These are phyloP conservation scores for Anniella stebbinsi DNA, from an alignment of 2,797 vertebrate genomes.

Conservation along the genomic window DNA sequence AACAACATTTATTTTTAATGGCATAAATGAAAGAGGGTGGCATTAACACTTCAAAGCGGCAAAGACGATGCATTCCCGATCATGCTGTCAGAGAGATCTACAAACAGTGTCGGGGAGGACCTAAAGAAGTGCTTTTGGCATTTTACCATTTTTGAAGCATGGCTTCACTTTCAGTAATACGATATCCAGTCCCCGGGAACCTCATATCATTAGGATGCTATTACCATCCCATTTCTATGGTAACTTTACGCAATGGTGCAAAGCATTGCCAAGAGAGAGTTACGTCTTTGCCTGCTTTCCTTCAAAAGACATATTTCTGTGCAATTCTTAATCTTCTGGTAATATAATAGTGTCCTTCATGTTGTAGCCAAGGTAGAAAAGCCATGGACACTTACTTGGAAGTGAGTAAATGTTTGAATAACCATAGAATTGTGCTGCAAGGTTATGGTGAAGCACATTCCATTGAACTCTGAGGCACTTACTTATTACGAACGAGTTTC, in stretches of 20 bases:
- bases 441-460: not conserved
- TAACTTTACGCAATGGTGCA: slow-evolving; percentile 35
- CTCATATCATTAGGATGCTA: slow-evolving; percentile 38
- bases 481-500: not conserved
- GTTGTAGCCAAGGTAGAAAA: not conserved
- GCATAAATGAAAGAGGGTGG: slow-evolving; percentile 53
- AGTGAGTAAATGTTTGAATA: not conserved
- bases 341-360: not conserved
- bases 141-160: slow-evolving; percentile 48
- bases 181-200: slow-evolving; percentile 14
- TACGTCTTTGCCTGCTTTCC: slow-evolving; percentile 19
- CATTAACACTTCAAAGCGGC: slow-evolving; percentile 69
- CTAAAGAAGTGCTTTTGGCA: slow-evolving; percentile 39
- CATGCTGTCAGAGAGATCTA: slow-evolving; percentile 49
- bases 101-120: slow-evolving; percentile 23
- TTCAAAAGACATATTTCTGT: slow-evolving; percentile 1
- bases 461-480: not conserved
- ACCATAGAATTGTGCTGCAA: not conserved
- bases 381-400: not conserved
- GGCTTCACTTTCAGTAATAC: slow-evolving; percentile 33
- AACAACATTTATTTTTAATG: slow-evolving; percentile 65
- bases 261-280: not conserved
- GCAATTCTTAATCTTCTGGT: not conserved
- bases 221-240: slow-evolving; percentile 33
- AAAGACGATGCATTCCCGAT: slow-evolving; percentile 52